Evolutionary conservation across 2,888 invertebrate species (phyloP).

Genomic region (Panzeria rudis): DNA sequence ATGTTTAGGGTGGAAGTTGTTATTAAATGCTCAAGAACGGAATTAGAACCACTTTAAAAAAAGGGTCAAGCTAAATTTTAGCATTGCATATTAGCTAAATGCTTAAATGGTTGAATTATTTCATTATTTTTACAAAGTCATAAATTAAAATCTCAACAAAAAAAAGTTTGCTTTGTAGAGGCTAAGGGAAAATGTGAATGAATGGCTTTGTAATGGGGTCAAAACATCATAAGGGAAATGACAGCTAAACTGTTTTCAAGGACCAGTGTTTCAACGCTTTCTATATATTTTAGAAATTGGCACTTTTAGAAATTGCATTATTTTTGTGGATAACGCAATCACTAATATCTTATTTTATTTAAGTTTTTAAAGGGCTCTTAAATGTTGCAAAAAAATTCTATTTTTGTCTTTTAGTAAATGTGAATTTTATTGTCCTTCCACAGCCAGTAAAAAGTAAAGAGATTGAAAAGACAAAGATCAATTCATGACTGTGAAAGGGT

Average conservation of each 20-base stretch:
- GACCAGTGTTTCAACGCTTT: not conserved
- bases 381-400: too few relatives aligned
- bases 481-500: too few relatives aligned
- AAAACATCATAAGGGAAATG: not conserved
- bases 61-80: conserved; percentile 26
- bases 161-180: not conserved
- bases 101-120: not conserved
- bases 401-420: too few relatives aligned
- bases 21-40: not conserved
- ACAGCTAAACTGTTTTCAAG: not conserved
- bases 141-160: conserved; percentile 49
- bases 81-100: conserved; percentile 5
- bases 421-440: too few relatives aligned
- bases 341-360: too few relatives aligned
- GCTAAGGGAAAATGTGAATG: not conserved
- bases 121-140: conserved; percentile 25
- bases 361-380: too few relatives aligned
- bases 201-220: not conserved
- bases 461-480: too few relatives aligned
- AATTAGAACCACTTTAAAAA: not conserved
- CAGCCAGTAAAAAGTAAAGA: too few relatives aligned
- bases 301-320: too few relatives aligned
- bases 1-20: not conserved
- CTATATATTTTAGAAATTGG: too few relatives aligned
- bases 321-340: too few relatives aligned